A percentile compares a stretch with the other conserved stretches of the same genome.
These are phyloP conservation scores for Dicentrarchus labrax DNA, from an alignment of 2,113 vertebrate genomes.

Conservation along the genomic window DNA sequence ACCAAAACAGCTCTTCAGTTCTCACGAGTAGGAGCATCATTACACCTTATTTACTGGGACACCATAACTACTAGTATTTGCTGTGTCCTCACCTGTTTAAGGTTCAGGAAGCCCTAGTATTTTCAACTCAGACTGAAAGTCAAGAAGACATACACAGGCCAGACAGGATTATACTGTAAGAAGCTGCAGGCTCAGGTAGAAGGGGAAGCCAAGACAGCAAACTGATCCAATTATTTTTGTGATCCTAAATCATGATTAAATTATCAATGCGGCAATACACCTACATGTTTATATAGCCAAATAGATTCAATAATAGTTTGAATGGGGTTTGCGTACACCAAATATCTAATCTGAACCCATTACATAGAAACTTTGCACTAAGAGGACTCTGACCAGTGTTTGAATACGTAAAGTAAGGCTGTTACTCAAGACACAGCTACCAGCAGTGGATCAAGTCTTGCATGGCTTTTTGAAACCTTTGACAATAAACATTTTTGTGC, in stretches of 20 bases:
- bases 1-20: not conserved
- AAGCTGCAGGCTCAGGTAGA: not conserved
- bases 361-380: not conserved
- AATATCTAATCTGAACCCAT: not conserved
- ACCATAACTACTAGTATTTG: not conserved
- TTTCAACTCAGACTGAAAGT: not conserved
- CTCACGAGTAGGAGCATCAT: not conserved
- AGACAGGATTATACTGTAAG: not conserved
- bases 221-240: constrained; percentile 13
- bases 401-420: constrained; percentile 11
- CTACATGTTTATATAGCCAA: not conserved
- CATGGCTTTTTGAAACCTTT: not conserved
- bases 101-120: not conserved
- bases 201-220: not conserved
- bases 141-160: not conserved
- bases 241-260: not conserved
- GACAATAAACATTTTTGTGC: not conserved
- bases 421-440: not conserved
- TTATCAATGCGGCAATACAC: not conserved
- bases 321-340: not conserved
- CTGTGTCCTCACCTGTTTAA: not conserved
- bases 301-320: not conserved
- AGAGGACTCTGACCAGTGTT: not conserved
- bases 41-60: not conserved
- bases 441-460: not conserved